phyloP scores from a whole-genome alignment of 2,888 invertebrate genomes.

The Nasonia oneida region DNA sequence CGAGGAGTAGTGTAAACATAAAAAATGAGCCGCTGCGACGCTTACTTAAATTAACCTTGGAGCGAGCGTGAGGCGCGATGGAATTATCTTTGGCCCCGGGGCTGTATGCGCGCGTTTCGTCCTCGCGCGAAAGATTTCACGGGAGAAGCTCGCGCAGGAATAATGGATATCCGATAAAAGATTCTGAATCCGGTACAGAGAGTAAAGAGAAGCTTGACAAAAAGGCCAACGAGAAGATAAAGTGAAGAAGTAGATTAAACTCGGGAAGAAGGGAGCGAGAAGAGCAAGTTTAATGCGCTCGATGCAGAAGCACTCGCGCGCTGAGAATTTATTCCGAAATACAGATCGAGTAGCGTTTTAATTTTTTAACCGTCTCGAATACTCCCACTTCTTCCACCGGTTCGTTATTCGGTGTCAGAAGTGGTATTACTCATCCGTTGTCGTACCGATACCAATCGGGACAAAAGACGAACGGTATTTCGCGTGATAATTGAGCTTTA shows the following conservation, averaged over 20 bases:
- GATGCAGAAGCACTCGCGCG: neutral
- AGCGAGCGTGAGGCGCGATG: neutral
- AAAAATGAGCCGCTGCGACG: slow-evolving; percentile 30
- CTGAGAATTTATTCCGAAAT: slow-evolving; percentile 3
- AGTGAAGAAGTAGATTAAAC: slow-evolving; percentile 44
- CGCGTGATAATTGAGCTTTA: neutral
- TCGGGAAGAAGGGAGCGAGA: neutral
- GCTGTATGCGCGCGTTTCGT: neutral
- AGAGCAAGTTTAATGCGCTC: slow-evolving; percentile 22
- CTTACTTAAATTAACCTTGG: slow-evolving; percentile 50
- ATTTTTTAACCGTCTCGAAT: neutral
- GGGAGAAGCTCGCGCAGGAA: slow-evolving; percentile 29
- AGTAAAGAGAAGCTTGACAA: slow-evolving; percentile 44
- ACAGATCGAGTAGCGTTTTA: neutral
- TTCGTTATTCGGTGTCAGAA: slow-evolving; percentile 1
- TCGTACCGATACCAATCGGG: too few species aligned
- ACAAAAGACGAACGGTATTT: neutral
- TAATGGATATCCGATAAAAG: slow-evolving; percentile 61
- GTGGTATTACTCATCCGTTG: neutral
- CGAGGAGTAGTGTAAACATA: slow-evolving; percentile 44
- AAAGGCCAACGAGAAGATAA: slow-evolving; percentile 37
- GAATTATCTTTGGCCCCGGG: slow-evolving; percentile 44
- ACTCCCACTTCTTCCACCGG: neutral
- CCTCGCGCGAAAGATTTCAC: slow-evolving; percentile 14
- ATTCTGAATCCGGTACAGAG: slow-evolving; percentile 48